Evolutionary conservation across 2,113 vertebrate species (phyloP).

Genomic region (Phylloscopus trochilus): DNA sequence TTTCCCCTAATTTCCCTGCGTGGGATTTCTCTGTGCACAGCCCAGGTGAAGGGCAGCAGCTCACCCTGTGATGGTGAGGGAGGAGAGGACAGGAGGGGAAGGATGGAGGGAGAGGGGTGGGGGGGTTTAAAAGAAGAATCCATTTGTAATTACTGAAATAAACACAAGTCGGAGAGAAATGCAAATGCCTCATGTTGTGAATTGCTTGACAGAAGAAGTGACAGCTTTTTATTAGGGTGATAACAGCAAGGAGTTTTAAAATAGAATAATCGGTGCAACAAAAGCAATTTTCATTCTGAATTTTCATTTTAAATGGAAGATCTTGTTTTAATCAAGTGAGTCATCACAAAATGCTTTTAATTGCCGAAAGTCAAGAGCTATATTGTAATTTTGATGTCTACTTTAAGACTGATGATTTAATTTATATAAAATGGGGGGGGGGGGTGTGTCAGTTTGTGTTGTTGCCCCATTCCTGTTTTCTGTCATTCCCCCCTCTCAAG

Average conservation of each 20-base stretch:
- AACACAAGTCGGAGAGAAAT: conserved; percentile 3
- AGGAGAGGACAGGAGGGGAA: neutral
- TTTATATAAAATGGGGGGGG: neutral
- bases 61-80: neutral
- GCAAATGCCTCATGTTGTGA: conserved; percentile 46
- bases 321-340: conserved; percentile 76
- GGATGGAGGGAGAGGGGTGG: neutral
- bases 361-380: conserved; percentile 72
- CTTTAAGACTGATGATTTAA: conserved; percentile 28
- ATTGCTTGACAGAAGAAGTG: conserved; percentile 66
- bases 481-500: neutral
- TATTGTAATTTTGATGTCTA: conserved; percentile 64
- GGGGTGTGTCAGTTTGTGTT: neutral
- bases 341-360: conserved; percentile 75
- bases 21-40: neutral
- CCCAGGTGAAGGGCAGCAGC: neutral
- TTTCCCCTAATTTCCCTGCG: fast-evolving
- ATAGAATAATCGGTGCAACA: conserved; percentile 73
- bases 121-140: neutral
- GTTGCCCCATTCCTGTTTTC: neutral
- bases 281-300: conserved; percentile 75
- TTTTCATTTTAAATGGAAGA: conserved; percentile 77
- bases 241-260: conserved; percentile 69
- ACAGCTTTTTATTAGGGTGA: conserved; percentile 70
- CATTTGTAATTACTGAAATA: neutral